Evolutionary conservation across 2,888 invertebrate genomes (phyloP).

Genomic region (Poecilobothrus nobilitatus): DNA sequence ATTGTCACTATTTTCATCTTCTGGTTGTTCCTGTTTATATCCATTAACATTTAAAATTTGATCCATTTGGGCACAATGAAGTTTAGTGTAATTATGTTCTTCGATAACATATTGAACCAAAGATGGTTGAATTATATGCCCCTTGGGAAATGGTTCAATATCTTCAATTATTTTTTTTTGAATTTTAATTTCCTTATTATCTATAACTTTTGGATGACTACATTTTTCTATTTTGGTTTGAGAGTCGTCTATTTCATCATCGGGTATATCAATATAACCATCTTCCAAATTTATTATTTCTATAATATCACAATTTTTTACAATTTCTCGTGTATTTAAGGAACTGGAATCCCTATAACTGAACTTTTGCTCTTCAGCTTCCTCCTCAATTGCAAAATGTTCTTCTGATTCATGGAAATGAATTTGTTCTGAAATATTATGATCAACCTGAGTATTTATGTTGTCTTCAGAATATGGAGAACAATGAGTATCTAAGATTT

Average conservation of each 20-base stretch:
- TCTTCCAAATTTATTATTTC: constrained; percentile 42
- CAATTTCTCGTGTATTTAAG: constrained; percentile 37
- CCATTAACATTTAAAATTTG: not conserved
- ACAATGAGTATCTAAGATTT: not conserved
- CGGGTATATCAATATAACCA: constrained; percentile 40
- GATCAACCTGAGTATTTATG: not conserved
- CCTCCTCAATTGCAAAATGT: constrained; percentile 25
- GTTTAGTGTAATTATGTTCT: constrained; percentile 12
- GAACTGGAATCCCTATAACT: not conserved
- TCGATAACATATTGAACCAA: not conserved
- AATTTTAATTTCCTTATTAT: not conserved
- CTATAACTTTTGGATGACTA: not conserved
- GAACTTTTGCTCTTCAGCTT: not conserved
- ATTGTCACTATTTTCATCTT: not conserved
- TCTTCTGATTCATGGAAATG: constrained; percentile 30
- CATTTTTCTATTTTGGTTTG: not conserved
- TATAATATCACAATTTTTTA: constrained; percentile 44
- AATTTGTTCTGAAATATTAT: constrained; percentile 23
- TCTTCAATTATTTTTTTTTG: constrained; percentile 2
- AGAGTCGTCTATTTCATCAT: constrained; percentile 29
- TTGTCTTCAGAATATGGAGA: not conserved
- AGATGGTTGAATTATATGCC: not conserved
- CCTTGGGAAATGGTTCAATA: not conserved
- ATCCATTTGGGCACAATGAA: constrained; percentile 1
- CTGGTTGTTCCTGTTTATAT: constrained; percentile 1